These are phyloP conservation scores for Capra hircus DNA, from an alignment of 2,113 vertebrate genomes.

Conservation along the genomic window DNA sequence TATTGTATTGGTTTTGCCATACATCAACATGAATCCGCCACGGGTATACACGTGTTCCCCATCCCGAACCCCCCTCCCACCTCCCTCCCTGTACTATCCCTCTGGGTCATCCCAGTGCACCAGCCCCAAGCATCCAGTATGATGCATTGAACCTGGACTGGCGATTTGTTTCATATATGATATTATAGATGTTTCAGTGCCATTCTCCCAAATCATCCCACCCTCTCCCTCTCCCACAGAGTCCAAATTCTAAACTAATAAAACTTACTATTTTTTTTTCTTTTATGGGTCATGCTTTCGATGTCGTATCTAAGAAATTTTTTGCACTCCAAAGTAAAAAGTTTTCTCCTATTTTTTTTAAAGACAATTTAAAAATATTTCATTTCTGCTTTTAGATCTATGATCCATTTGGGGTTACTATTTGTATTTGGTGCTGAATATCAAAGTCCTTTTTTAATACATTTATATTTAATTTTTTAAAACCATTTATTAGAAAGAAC, in stretches of 20 bases:
- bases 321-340: background rate
- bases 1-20: too few relatives aligned
- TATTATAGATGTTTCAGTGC: too few relatives aligned
- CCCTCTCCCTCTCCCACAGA: too few relatives aligned
- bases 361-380: background rate
- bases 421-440: background rate
- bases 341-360: background rate
- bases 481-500: background rate
- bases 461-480: background rate
- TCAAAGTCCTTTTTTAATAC: background rate
- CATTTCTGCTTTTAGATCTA: background rate
- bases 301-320: background rate
- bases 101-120: too few relatives aligned
- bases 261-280: background rate
- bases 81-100: too few relatives aligned
- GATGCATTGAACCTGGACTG: too few relatives aligned
- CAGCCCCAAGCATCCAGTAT: too few relatives aligned
- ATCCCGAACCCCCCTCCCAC: too few relatives aligned
- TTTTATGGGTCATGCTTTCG: background rate
- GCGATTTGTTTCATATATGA: too few relatives aligned
- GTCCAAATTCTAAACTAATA: background rate
- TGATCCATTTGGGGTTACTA: background rate
- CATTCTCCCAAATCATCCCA: too few relatives aligned
- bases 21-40: too few relatives aligned
- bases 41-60: too few relatives aligned